Base-by-base conservation (phyloP, 2,113 vertebrate genomes). In the Rutilus rutilus region DNA sequence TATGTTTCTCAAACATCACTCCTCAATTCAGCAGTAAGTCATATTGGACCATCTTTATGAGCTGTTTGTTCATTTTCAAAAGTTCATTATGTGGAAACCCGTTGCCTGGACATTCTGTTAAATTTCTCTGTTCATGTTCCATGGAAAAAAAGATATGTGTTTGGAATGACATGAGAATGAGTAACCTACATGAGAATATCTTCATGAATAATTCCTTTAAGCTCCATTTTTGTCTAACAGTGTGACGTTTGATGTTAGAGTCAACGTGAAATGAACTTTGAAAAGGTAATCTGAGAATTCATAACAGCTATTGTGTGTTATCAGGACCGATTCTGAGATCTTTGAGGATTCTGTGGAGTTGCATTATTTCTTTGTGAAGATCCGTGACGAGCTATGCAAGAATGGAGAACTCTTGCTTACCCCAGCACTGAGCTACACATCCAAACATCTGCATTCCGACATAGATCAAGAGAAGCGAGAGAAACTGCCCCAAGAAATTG, bases 341-440 rank as follows among this genome's bases (percentile, higher is more conserved):
- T 99, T 98, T 5, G 98, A 99, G 78, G 98, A 99, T 90, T 94
- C 98, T 0, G 97, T 99, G 3, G 98, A 99, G 90, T 96, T 99
- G 82, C 98, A 99, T 79, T 98, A 99, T 87, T 99, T 99, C 92
- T 97, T 99, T 87, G 96, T 99, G 89, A 99, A 97, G 92, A 99
- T 99, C 90, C 95, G 98, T 85, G 98, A 99, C 90, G 98, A 99
- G 47, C 95, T 99, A 69, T 99, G 98, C 94, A 99, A 99, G 92
- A 99, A 99, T 6, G 98, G 98, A 5, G 98, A 99, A 92, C 98
- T 99, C 83, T 95, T 99, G 33, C 94, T 97, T 83, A 97, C 97
- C 2, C 94, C 97, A 5, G 96, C 98, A 3, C 95, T 99, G 86
- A 99, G 96, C 92, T 99, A 97, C 87, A 97, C 97, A 3, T 92